Percentiles rank a stretch among this genome's conserved stretches.
These are phyloP conservation scores for Mormyrus hasselquistii DNA, from an alignment of 2,797 vertebrate species.

Conservation along the genomic window DNA sequence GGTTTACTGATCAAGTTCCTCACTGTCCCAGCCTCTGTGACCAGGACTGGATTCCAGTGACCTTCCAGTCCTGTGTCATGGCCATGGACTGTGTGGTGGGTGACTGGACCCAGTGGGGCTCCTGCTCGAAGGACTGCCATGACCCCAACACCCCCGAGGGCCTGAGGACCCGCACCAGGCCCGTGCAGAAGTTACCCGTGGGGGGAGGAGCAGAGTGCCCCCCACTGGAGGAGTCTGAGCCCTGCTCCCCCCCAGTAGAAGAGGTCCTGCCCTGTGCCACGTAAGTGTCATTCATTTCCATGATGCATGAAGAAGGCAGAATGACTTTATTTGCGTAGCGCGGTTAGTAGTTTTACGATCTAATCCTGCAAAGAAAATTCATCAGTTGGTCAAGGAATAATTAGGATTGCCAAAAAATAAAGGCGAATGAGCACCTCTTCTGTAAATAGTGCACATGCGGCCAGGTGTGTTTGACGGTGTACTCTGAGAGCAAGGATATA, in stretches of 20 bases:
- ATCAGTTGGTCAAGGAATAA: not conserved
- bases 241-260: constrained; percentile 70
- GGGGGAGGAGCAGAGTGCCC: constrained; percentile 72
- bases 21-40: constrained; percentile 73
- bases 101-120: constrained; percentile 80
- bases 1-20: not conserved
- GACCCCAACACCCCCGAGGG: constrained; percentile 64
- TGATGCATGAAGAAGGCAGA: not conserved
- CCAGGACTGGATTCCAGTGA: constrained; percentile 75
- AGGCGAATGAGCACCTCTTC: not conserved
- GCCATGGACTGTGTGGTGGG: constrained; percentile 79
- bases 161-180: constrained; percentile 63
- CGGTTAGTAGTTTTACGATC: not conserved
- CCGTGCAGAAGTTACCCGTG: constrained; percentile 73
- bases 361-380: not conserved
- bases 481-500: constrained; percentile 39
- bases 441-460: not conserved
- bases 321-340: not conserved
- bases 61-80: constrained; percentile 85
- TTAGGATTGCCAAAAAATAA: not conserved
- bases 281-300: constrained; percentile 63
- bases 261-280: constrained; percentile 68
- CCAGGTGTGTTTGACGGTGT: not conserved
- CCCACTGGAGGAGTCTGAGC: constrained; percentile 67
- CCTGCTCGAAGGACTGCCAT: constrained; percentile 78